A percentile compares a stretch with the other conserved stretches of the same genome.
These are phyloP conservation scores for Lucilia cuprina DNA, from an alignment of 1,140 invertebrate species.

Conservation along the genomic window DNA sequence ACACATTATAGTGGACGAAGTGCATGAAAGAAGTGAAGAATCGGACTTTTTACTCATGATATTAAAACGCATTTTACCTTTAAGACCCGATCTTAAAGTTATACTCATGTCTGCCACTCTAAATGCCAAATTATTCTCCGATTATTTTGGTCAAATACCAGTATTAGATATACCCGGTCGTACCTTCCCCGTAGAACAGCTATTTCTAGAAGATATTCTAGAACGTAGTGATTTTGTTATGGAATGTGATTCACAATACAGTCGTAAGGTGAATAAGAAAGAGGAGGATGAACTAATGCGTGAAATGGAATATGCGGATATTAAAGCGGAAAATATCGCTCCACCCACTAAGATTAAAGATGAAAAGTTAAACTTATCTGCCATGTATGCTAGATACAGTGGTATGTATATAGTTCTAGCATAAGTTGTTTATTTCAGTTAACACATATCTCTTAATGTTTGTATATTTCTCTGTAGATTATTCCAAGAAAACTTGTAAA, in stretches of 20 bases:
- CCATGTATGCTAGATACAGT: conserved; percentile 69
- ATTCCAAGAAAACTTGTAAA: conserved; percentile 72
- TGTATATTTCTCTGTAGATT: conserved; percentile 58
- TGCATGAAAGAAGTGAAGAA: conserved; percentile 89
- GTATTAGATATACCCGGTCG: conserved; percentile 78
- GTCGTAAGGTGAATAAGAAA: conserved; percentile 70
- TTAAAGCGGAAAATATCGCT: conserved; percentile 62
- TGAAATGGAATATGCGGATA: conserved; percentile 68
- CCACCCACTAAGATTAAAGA: conserved; percentile 72
- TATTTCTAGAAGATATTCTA: conserved; percentile 80
- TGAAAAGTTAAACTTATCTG: conserved; percentile 72
- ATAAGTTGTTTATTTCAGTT: background rate
- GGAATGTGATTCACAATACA: conserved; percentile 75
- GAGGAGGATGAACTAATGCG: conserved; percentile 55
- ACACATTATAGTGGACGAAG: conserved; percentile 88
- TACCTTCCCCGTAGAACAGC: conserved; percentile 82
- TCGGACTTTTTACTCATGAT: conserved; percentile 86
- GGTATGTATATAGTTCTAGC: too few species aligned
- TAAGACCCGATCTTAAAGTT: conserved; percentile 78
- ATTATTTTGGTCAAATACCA: conserved; percentile 77
- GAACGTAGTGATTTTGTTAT: conserved; percentile 73
- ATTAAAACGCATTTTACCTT: conserved; percentile 74
- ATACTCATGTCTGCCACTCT: conserved; percentile 89
- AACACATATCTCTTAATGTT: background rate
- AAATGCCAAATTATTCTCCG: conserved; percentile 79